phyloP scores from a whole-genome alignment of 2,113 vertebrate species.

The Oostethus manadensis region DNA sequence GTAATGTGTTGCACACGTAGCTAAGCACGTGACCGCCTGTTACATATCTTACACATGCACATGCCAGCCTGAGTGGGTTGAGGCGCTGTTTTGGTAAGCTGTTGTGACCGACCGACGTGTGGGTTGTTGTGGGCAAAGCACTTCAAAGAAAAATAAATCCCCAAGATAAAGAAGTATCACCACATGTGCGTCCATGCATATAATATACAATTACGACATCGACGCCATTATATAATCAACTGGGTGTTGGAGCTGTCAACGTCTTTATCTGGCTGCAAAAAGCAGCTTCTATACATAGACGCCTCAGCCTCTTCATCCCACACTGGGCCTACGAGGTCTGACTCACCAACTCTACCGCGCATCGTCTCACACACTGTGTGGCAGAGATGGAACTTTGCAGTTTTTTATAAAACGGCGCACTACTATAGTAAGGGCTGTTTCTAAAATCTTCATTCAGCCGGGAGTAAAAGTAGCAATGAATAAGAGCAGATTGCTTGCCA shows the following conservation, averaged over 20 bases:
- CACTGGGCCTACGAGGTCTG: conserved; percentile 45
- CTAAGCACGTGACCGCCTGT: conserved; percentile 9
- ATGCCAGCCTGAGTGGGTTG: conserved; percentile 43
- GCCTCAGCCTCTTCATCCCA: conserved; percentile 25
- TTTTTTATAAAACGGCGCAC: no score
- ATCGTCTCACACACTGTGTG: conserved; percentile 2
- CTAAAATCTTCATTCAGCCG: no score
- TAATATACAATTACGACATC: conserved; percentile 38
- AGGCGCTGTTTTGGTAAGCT: conserved; percentile 40
- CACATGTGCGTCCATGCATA: conserved; percentile 30
- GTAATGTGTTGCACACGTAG: background rate
- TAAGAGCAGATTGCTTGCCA: no score
- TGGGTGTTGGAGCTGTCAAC: conserved; percentile 38
- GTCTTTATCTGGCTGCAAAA: conserved; percentile 34
- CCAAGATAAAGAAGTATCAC: conserved; percentile 13
- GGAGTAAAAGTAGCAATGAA: no score
- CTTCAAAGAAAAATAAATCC: conserved; percentile 54
- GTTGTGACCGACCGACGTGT: conserved; percentile 45
- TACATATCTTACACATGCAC: conserved; percentile 15
- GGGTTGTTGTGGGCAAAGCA: conserved; percentile 24
- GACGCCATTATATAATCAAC: conserved; percentile 45
- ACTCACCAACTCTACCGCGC: conserved; percentile 32
- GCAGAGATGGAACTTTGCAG: no score
- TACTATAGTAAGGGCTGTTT: no score
- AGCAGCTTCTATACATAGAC: conserved; percentile 43